Base-by-base conservation (phyloP, 2,888 invertebrate genomes). In the Lycia hirtaria region DNA sequence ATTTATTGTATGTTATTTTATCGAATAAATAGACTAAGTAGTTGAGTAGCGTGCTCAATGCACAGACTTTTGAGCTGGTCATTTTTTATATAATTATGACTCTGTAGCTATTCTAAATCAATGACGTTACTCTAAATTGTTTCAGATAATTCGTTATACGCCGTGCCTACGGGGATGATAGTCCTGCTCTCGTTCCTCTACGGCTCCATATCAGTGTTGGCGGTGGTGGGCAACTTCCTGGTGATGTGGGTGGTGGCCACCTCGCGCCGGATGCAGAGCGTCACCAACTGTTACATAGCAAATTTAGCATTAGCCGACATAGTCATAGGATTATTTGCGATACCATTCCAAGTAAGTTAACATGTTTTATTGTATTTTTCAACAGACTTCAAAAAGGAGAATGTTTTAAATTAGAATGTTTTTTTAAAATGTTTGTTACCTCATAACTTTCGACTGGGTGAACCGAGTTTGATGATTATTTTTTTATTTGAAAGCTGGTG, bases 301-400 rank as follows among this genome's bases (percentile, higher is more conserved):
- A 97, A 97, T 87, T 90, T 97, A 79, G 97, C 97, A 1, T 88
- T 96, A 65, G 97, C 97, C 17, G 97, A 97, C 80, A 96, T 97
- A 75, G 95, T 96, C 64, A 97, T 97, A 76, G 97, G 96, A 57
- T 91, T 97, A 69, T 97, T 97, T 78, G 95, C 96, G 62, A 96
- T 97, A 79, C 97, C 97, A 65, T 97, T 97, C 90, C 91, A 92
- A 78, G 91, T 90, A 76, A 83, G 84, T 76, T 10, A 24, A 10
- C 4, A n/a, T 40, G 10, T 22, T 2, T 24, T 14, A n/a, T 9
- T 47, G 33, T 24, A 26, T 28, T 17, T 43, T 22, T 15, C 19
- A 19, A 15, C 1, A 1, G 5, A 3, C 12, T 12, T n/a, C 26
- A 26, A 9, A 7, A 28, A 9, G n/a, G n/a, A n/a, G n/a, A n/a